Conservation (phyloP, 2,113 vertebrate species). For the Stigmatopora nigra region DNA sequence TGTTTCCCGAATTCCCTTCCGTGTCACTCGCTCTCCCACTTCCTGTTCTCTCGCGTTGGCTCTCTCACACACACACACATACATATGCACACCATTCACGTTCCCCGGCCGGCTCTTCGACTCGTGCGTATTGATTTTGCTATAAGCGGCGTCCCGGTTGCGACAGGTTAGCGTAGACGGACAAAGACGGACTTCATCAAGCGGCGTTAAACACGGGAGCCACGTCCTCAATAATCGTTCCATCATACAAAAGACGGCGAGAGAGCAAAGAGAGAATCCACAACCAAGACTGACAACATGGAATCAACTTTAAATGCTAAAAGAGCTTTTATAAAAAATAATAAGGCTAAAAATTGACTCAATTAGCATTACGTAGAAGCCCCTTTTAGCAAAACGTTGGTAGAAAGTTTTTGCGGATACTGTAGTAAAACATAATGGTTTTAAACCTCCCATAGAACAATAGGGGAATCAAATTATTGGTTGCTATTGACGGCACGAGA, state of each 20-base stretch:
- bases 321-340: background rate
- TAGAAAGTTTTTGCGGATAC: no score
- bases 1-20: constrained; percentile 20
- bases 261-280: constrained; percentile 14
- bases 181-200: constrained; percentile 77
- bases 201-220: constrained; percentile 69
- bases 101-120: constrained; percentile 37
- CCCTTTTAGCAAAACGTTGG: background rate
- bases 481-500: no score
- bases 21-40: constrained; percentile 3
- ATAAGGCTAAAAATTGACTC: background rate
- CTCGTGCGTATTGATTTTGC: constrained; percentile 76
- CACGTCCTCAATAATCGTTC: constrained; percentile 72
- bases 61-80: background rate
- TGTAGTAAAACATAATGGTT: no score
- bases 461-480: no score
- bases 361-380: background rate
- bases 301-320: background rate
- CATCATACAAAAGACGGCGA: constrained; percentile 60
- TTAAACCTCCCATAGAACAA: no score
- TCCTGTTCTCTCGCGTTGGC: background rate
- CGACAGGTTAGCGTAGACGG: constrained; percentile 72
- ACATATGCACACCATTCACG: background rate
- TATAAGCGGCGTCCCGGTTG: constrained; percentile 73
- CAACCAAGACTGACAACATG: background rate